phyloP scores from a whole-genome alignment of 2,113 vertebrate genomes.

The Aldabrachelys gigantea region DNA sequence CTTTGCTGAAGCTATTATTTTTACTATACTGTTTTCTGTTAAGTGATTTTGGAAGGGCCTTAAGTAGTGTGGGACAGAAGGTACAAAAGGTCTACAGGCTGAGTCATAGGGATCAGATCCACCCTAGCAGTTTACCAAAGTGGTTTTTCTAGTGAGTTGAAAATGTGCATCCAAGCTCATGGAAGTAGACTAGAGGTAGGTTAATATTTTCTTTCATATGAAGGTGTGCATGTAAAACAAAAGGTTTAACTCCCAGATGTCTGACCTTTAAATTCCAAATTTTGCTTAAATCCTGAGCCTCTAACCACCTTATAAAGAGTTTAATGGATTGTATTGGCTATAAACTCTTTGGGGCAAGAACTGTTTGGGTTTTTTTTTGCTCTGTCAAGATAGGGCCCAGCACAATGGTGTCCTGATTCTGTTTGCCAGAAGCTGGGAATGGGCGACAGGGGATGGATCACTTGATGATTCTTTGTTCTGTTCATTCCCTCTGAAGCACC shows the following conservation, averaged over 20 bases:
- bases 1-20: constrained; percentile 12
- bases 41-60: not conserved
- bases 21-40: not conserved
- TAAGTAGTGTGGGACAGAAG: not conserved
- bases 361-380: not conserved
- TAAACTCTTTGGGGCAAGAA: not conserved
- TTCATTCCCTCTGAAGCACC: no score
- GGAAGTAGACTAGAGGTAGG: rapidly evolving
- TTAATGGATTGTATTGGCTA: constrained; percentile 26
- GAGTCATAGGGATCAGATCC: not conserved
- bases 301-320: not conserved
- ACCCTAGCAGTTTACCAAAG: not conserved
- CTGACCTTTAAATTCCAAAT: not conserved
- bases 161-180: not conserved
- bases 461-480: no score
- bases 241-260: not conserved
- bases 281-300: not conserved
- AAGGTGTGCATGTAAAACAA: not conserved
- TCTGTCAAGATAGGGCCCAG: not conserved
- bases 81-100: not conserved
- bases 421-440: no score
- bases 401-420: not conserved
- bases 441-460: no score
- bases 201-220: not conserved
- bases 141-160: not conserved